Conservation (phyloP, 2,113 vertebrate species). For the Oryzias curvinotus region DNA sequence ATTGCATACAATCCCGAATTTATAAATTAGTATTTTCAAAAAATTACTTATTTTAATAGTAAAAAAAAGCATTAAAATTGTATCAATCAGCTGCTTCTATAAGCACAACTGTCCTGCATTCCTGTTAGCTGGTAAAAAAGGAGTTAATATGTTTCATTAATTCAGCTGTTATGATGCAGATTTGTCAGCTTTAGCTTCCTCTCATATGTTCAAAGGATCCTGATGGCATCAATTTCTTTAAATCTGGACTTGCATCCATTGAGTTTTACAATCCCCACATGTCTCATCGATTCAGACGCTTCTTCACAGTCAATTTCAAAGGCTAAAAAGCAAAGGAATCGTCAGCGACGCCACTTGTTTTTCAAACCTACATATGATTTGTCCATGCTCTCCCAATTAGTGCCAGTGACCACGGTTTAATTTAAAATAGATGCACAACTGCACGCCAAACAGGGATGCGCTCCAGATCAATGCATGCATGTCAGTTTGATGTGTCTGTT, state of each 20-base stretch:
- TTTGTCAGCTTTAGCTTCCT: not conserved
- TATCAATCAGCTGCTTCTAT: no score
- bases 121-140: no score
- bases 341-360: conserved; percentile 17
- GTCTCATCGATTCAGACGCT: conserved; percentile 40
- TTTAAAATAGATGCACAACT: conserved; percentile 28
- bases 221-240: conserved; percentile 19
- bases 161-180: not conserved
- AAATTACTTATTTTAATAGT: no score
- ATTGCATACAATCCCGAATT: no score
- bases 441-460: not conserved
- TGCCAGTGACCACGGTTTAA: conserved; percentile 29
- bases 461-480: conserved; percentile 18
- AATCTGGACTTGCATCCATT: conserved; percentile 2
- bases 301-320: conserved; percentile 47
- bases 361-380: conserved; percentile 42
- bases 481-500: conserved; percentile 7
- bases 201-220: not conserved
- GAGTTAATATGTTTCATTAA: no score
- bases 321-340: conserved; percentile 26
- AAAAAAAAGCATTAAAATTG: no score
- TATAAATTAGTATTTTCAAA: no score
- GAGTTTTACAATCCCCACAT: conserved; percentile 30
- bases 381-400: conserved; percentile 56
- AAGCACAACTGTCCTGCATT: no score